A percentile compares a stretch with the other conserved stretches of the same genome.
Evolutionary conservation across 2,113 vertebrate genomes (phyloP).

Genomic region (Mixornis gularis): DNA sequence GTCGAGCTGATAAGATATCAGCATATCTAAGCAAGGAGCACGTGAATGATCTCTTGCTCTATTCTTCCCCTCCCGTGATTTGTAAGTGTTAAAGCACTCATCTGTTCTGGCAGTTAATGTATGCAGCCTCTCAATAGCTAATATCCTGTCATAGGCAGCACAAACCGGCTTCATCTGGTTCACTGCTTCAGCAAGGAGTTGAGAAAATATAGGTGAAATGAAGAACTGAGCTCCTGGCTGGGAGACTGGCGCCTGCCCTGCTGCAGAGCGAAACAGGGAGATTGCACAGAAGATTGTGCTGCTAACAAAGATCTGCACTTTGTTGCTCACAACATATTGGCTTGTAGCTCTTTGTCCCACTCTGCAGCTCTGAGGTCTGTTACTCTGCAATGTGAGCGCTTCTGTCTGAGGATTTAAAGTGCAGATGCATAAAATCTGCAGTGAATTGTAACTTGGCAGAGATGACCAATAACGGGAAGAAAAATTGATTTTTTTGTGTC

Average conservation of each 20-base stretch:
- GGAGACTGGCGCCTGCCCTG: neutral
- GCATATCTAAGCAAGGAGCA: slow-evolving; percentile 46
- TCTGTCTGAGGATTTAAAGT: neutral
- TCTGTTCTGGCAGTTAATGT: slow-evolving; percentile 59
- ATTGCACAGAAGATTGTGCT: neutral
- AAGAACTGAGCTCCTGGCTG: neutral
- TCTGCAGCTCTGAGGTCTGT: neutral
- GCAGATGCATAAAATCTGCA: neutral
- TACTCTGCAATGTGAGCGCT: neutral
- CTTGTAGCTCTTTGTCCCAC: neutral
- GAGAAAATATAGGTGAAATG: slow-evolving; percentile 41
- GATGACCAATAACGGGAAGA: neutral
- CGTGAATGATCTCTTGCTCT: slow-evolving; percentile 47
- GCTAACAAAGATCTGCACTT: neutral
- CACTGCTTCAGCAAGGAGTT: slow-evolving; percentile 25
- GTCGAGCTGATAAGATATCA: slow-evolving; percentile 59
- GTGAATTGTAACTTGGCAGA: neutral
- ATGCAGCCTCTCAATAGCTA: slow-evolving; percentile 60
- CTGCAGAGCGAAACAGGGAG: neutral
- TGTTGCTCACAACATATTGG: neutral
- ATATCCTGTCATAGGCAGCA: slow-evolving; percentile 58
- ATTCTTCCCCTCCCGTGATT: slow-evolving; percentile 30
- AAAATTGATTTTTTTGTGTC: neutral
- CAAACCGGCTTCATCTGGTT: slow-evolving; percentile 55
- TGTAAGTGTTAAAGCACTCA: slow-evolving; percentile 57